These are phyloP conservation scores for Drosophila nikananu DNA, from an alignment of 1,140 invertebrate genomes.

Conservation along the genomic window DNA sequence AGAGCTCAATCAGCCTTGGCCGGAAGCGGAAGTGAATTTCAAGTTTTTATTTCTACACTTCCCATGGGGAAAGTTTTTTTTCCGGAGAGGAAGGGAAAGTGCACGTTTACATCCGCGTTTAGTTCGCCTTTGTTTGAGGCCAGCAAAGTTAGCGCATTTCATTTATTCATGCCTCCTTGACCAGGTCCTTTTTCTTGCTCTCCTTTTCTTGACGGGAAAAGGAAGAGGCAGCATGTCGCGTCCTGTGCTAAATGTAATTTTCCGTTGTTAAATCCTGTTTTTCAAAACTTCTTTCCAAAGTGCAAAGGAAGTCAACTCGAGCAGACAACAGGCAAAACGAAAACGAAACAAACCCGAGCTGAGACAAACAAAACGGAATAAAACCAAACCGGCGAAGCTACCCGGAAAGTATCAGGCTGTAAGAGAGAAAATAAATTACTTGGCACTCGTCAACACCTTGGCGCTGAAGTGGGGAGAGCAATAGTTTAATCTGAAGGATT, in stretches of 20 bases:
- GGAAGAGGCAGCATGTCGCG: constrained; percentile 54
- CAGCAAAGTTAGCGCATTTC: constrained; percentile 76
- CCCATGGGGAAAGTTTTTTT: constrained; percentile 25
- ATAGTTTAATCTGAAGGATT: neutral
- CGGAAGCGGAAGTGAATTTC: constrained; percentile 64
- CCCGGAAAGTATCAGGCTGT: constrained; percentile 41
- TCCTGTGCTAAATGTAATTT: constrained; percentile 81
- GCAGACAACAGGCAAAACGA: constrained; percentile 65
- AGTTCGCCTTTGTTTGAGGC: constrained; percentile 71
- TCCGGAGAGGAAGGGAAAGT: constrained; percentile 19
- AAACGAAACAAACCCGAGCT: constrained; percentile 30
- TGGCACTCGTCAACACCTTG: constrained; percentile 37
- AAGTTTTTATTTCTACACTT: constrained; percentile 36
- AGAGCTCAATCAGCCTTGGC: constrained; percentile 68
- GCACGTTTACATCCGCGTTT: constrained; percentile 74
- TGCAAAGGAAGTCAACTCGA: constrained; percentile 81
- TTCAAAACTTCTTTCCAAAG: constrained; percentile 78
- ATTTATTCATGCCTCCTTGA: constrained; percentile 80
- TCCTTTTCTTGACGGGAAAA: constrained; percentile 15
- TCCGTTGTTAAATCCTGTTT: constrained; percentile 83
- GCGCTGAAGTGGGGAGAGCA: constrained; percentile 1
- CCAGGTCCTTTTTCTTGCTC: constrained; percentile 29
- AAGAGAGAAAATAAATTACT: constrained; percentile 65
- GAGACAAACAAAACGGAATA: constrained; percentile 23
- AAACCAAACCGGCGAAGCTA: constrained; percentile 25